Base-by-base conservation (phyloP, 2,113 vertebrate genomes). In the Condylura cristata region DNA sequence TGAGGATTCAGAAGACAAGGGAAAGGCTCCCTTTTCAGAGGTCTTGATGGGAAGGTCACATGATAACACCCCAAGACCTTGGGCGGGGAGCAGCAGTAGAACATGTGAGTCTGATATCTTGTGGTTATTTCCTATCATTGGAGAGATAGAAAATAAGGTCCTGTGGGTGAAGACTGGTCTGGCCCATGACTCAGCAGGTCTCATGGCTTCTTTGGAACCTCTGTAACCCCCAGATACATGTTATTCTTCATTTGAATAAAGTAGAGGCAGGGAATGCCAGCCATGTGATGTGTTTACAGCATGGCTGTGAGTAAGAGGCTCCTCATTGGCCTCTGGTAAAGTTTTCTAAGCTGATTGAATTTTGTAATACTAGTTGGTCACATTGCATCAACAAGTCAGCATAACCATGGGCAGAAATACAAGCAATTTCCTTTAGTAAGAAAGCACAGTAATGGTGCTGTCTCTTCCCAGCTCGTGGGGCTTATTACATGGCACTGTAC, bases 221-320 rank as follows among this genome's bases (percentile, higher is more conserved):
- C n/a, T 14, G 41, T 37, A 26, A 56, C n/a, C 41, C 37, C 68
- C 18, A 53, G 22, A 4, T 37, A 6, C 16, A 3, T 0, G 20
- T 46, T 75, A 86, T 68, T 90, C 89, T 83, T 86, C 48, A 56
- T 89, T 41, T 80, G 89, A 83, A 61, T 60, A 90, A 79, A 95
- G 81, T 44, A 24, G 71, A 86, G 85, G 53, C 63, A 46, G 92
- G 58, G 80, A 89, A 90, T 39, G 68, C 80, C 70, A 89, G 90
- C 61, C 88, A 26, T 86, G 53, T 96, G 89, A 96, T 83, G 79
- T 94, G 75, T 89, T 95, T 95, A 58, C 60, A 44, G n/a, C 16
- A 65, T 28, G 68, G 82, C 89, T 63, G 79, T 13, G 41, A 86
- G 70, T 2, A 10, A 32, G 28, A 75, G 68, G 53, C 30, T 78